Conservation (phyloP, 2,797 vertebrate genomes). For the Garrulus glandarius region DNA sequence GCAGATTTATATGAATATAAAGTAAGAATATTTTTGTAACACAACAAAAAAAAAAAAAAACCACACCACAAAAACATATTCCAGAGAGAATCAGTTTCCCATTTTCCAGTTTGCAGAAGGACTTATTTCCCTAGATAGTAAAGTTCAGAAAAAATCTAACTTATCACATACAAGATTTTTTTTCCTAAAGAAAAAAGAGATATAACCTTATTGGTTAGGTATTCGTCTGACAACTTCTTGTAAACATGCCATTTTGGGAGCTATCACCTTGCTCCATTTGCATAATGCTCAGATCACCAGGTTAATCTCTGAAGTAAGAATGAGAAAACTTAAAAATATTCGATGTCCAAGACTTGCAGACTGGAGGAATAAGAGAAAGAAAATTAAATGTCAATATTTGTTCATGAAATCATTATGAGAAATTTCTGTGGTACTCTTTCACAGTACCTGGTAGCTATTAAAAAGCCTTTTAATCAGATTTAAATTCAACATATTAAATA, state of each 20-base stretch:
- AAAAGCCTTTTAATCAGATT: not conserved
- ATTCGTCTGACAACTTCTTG: not conserved
- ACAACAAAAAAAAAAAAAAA: not conserved
- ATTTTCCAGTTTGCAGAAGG: not conserved
- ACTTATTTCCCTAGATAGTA: not conserved
- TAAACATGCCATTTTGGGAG: not conserved
- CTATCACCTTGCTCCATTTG: not conserved
- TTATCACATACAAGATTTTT: not conserved
- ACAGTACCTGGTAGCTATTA: not conserved
- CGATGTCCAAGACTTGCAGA: not conserved
- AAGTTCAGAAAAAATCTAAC: not conserved
- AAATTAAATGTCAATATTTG: slow-evolving; percentile 34
- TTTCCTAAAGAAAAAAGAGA: not conserved
- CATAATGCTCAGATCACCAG: not conserved
- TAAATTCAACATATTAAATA: not conserved
- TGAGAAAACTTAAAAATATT: not conserved
- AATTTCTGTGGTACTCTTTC: not conserved
- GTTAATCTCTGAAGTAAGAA: not conserved
- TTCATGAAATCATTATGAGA: not conserved
- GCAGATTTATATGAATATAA: not conserved
- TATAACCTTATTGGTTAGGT: not conserved
- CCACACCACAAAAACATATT: not conserved
- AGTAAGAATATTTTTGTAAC: not conserved
- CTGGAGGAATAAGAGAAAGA: not conserved
- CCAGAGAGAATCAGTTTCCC: not conserved